These are phyloP conservation scores for Phasianus colchicus DNA, from an alignment of 2,113 vertebrate species.

Conservation along the genomic window DNA sequence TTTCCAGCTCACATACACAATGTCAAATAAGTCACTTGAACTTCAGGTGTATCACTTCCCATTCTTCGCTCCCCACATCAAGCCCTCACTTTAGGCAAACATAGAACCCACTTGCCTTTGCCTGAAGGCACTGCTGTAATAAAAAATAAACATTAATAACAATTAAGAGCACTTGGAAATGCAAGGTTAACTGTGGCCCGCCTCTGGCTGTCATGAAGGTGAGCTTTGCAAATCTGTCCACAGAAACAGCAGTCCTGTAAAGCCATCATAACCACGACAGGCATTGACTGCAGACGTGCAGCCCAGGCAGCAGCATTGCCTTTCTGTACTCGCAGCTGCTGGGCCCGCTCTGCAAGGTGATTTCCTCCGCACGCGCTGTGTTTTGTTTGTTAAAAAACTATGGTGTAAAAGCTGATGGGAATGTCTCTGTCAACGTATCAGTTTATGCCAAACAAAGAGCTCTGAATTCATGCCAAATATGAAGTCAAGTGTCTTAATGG, in stretches of 20 bases:
- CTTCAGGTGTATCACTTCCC: neutral
- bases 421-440: neutral
- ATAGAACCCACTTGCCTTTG: neutral
- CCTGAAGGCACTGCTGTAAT: neutral
- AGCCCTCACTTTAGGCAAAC: neutral
- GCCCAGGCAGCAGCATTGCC: neutral
- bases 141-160: neutral
- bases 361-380: neutral
- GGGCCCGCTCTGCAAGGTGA: neutral
- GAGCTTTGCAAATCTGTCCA: neutral
- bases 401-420: neutral
- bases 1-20: neutral
- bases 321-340: neutral
- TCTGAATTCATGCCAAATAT: neutral
- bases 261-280: neutral
- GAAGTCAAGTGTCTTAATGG: neutral
- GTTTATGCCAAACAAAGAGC: neutral
- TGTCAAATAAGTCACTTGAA: neutral
- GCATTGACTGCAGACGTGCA: accelerated
- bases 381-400: neutral
- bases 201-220: neutral
- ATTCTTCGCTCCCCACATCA: neutral
- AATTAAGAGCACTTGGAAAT: neutral
- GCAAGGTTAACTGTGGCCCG: neutral
- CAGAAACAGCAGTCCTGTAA: neutral